Base-by-base conservation (phyloP, 2,888 invertebrate genomes). In the Siphlonurus alternatus region DNA sequence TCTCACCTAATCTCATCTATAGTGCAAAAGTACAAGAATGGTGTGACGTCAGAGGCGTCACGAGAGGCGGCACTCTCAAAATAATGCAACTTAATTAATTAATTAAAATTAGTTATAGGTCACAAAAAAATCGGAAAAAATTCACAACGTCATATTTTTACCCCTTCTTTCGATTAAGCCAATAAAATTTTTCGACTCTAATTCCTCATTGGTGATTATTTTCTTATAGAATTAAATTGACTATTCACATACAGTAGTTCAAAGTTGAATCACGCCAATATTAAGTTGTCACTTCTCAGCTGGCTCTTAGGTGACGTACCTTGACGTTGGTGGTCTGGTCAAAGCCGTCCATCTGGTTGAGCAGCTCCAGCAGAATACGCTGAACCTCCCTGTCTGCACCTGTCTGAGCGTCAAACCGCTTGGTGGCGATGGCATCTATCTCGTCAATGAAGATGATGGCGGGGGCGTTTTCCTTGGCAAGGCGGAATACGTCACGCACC, bases 321-420 rank as follows among this genome's bases (percentile, higher is more conserved):
- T 99, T 99, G 19, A 99, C 98, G 79, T 99, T 99, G n/a, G 98
- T 97, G 1, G 96, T 97, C 77, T 99, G 98, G 78, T 99, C 99
- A 75, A 99, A 99, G 62, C 99, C 99, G 77, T 99, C 99, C 99
- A 99, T 99, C 78, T 99, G 99, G 79, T 99, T 99, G 5, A 99
- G 81, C 64, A 99, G 80, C 74, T 99, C 99, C 22, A 99, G 79
- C 25, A 99, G 78, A 76, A 99, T 99, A 78, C 99, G 86, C 75
- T 99, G 99, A 0, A 99, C 98, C 77, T 99, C 97, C 71, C 97
- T 83, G 81, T 98, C 97, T 63, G 96, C 97, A 71, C 97, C 97
- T 67, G 97, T 98, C 77, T 98, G 97, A 1, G 97, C 97, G 78
- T 98, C 97, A 76, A 98, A 95, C 73, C 98, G 84, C 78, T 99